Conservation (phyloP, 2,797 vertebrate species). For the Peromyscus aztecus region DNA sequence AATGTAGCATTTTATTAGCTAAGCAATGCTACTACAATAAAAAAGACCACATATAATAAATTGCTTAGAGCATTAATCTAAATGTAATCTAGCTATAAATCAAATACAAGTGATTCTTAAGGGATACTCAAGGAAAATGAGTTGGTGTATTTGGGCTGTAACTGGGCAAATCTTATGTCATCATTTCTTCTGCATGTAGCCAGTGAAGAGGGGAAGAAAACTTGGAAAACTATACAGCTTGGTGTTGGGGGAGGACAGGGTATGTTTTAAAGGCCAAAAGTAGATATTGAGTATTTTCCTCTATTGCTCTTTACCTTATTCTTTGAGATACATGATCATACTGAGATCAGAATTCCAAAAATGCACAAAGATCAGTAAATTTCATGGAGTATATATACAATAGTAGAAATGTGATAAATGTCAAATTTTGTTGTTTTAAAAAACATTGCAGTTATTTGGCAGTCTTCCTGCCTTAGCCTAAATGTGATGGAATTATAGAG, state of each 20-base stretch:
- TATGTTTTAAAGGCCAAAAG: not conserved
- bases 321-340: not conserved
- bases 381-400: too few relatives aligned
- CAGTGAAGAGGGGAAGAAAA: not conserved
- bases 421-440: too few relatives aligned
- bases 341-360: not conserved
- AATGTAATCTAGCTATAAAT: not conserved
- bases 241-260: too few relatives aligned
- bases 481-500: not conserved
- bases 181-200: constrained; percentile 14
- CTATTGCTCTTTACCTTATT: not conserved
- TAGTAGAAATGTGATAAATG: too few relatives aligned
- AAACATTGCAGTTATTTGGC: too few relatives aligned
- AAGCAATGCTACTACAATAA: not conserved
- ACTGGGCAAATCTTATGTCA: not conserved
- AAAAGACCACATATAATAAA: not conserved
- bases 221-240: not conserved
- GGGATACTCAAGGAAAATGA: not conserved
- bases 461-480: not conserved
- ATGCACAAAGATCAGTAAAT: not conserved
- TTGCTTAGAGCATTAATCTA: not conserved
- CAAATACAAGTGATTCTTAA: not conserved
- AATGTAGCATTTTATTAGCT: not conserved
- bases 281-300: not conserved
- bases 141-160: not conserved